Evolutionary conservation across 37 sponge, comb jelly and placozoan genomes (phyloP), one percentile per base, ranked within the genome.

Genomic region (Cladorhizidae sp.): DNA sequence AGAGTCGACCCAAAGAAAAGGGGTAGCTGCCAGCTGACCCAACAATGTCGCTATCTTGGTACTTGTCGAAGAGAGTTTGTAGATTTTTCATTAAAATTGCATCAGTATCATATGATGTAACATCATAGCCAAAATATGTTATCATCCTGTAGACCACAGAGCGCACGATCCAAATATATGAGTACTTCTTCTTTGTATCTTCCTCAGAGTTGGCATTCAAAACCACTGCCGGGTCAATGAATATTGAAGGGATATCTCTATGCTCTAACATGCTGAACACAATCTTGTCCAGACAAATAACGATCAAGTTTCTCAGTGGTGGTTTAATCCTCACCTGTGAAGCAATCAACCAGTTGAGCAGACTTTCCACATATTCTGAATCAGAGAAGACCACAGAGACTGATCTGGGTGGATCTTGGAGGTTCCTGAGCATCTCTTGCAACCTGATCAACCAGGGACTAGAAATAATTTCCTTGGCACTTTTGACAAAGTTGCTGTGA

Each of bases 121-220:
- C 82, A 70, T 74, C 73, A 76, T 70, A 87, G 54, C 82, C 82
- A 81, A 75, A 87, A 58, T 76, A 26, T 26, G 76, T 87, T 14
- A 87, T 28, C 25, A 87, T 55, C n/a, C 88, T 40, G 15, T 67
- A 57, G 3, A 87, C 35, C 22, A 42, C 45, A 23, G 35, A 58
- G 55, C 88, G 40, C 23, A 22, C 59, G 25, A 81, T 55, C 82
- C 82, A 81, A 29, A 87, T 52, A 26, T 80, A 76, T n/a, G 88
- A 67, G 45, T 38, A 42, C 0, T 28, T 28, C 1, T 40, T 70
- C 9, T 70, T 59, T 0, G 79, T 38, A n/a, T n/a, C n/a, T n/a
- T n/a, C n/a, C 6, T 49, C 12, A 9, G 63, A 50, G 59, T 26
- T 31, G n/a, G n/a, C 18, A 0, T 29, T 17, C 6, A 87, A 28